Evolutionary conservation across 1,140 invertebrate genomes (phyloP).

Genomic region (Euura lappo): DNA sequence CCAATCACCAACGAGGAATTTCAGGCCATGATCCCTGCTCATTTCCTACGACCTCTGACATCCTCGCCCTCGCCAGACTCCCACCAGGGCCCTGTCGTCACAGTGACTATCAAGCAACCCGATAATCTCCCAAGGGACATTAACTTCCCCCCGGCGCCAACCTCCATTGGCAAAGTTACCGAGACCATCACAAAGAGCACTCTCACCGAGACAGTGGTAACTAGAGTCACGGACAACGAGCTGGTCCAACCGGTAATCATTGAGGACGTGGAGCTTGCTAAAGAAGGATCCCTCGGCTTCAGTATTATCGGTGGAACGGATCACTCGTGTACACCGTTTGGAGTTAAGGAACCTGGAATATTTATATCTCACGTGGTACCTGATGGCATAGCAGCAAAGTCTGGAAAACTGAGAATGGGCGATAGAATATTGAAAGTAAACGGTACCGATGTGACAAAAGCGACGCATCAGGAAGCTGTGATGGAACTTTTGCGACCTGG

Average conservation of each 20-base stretch:
- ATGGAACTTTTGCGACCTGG: slow-evolving; percentile 87
- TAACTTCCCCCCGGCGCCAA: slow-evolving; percentile 82
- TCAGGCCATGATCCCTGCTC: slow-evolving; percentile 91
- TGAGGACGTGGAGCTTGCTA: slow-evolving; percentile 87
- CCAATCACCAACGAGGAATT: slow-evolving; percentile 91
- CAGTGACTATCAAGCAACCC: slow-evolving; percentile 77
- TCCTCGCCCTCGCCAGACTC: slow-evolving; percentile 59
- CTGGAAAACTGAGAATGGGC: slow-evolving; percentile 91
- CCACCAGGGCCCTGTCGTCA: slow-evolving; percentile 65
- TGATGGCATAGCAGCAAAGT: slow-evolving; percentile 90
- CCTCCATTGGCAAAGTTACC: slow-evolving; percentile 82
- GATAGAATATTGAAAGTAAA: slow-evolving; percentile 96
- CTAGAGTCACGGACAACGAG: slow-evolving; percentile 89
- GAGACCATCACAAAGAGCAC: slow-evolving; percentile 94
- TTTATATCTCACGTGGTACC: slow-evolving; percentile 98
- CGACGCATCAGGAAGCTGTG: slow-evolving; percentile 94
- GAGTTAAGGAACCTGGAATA: slow-evolving; percentile 89
- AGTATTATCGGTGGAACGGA: slow-evolving; percentile 98
- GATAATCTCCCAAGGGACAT: slow-evolving; percentile 64
- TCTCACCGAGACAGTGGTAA: slow-evolving; percentile 92
- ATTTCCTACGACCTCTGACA: slow-evolving; percentile 75
- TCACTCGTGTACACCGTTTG: slow-evolving; percentile 98
- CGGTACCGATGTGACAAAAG: slow-evolving; percentile 83
- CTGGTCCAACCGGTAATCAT: slow-evolving; percentile 81
- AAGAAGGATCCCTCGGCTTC: slow-evolving; percentile 94